These are phyloP conservation scores for Xyliphius kryptos DNA, from an alignment of 2,113 vertebrate species.

Conservation along the genomic window DNA sequence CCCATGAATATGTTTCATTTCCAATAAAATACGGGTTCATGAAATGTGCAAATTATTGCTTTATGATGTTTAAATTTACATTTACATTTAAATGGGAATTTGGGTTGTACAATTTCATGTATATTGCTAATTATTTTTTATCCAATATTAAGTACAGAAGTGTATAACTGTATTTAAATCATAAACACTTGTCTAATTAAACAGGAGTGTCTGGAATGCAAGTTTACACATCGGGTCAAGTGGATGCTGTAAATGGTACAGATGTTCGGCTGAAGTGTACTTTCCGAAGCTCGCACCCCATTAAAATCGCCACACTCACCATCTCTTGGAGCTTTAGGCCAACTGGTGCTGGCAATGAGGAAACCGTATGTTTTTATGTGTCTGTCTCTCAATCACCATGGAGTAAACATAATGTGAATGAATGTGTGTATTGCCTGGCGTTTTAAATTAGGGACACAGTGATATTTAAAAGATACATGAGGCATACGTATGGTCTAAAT, in stretches of 20 bases:
- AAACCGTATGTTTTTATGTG: slow-evolving; percentile 67
- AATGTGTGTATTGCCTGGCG: background rate
- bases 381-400: background rate
- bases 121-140: no score
- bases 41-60: no score
- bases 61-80: no score
- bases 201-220: slow-evolving; percentile 64
- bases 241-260: slow-evolving; percentile 85
- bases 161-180: no score
- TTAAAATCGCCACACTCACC: slow-evolving; percentile 52
- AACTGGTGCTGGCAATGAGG: slow-evolving; percentile 59
- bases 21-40: no score
- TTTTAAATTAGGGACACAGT: background rate
- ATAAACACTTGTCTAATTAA: slow-evolving; percentile 51
- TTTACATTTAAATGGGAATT: no score
- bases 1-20: no score
- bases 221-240: slow-evolving; percentile 67
- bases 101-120: no score
- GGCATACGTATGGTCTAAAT: background rate
- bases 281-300: slow-evolving; percentile 67
- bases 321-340: slow-evolving; percentile 87
- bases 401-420: background rate
- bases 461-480: background rate
- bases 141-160: no score
- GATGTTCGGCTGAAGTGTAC: slow-evolving; percentile 82